Evolutionary conservation across 2,113 vertebrate species (phyloP), one percentile per base, ranked within the genome.

Genomic region (Myotis lucifugus): DNA sequence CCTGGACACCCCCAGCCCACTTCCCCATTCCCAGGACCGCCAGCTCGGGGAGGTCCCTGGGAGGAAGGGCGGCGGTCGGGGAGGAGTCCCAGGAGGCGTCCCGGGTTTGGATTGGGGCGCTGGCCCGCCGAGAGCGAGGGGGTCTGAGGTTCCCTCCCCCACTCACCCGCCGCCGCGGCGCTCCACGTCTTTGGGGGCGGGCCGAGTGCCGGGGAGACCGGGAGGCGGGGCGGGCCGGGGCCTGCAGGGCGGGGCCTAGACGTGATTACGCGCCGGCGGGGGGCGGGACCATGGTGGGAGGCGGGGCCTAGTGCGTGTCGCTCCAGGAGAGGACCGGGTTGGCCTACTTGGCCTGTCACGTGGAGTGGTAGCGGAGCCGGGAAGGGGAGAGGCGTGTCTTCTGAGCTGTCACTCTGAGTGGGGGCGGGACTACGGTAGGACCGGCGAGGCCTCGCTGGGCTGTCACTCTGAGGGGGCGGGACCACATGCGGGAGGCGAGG

Each of bases 121-220:
- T 1, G 13, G 0, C 37, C 79, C 0, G 9, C 29, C 3, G 37
- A 18, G 12, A 5, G 54, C 40, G 2, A 19, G 29, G 29, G 67
- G 86, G 27, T 4, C 77, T 12, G 8, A 1, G 11, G 10, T 4
- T 17, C 78, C 40, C 73, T 42, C 76, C 25, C 48, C 78, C 77
- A 98, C 95, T 98, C 97, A 98, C 98, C 94, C 10, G 78, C 85
- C 32, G 6, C 88, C n/a, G n/a, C 85, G 37, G 81, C 74, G 83
- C 64, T 97, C 93, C 96, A 86, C 91, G 95, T 96, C 97, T 34
- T 82, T 77, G 17, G 81, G 92, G 94, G 88, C 46, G 96, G 37
- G 73, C 73, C 46, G 46, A 69, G 7, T 69, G 52, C 64, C 1
- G 8, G 72, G 10, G 18, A 25, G 8, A 61, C 64, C 29, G 0